Evolutionary conservation across 92 coral and sea anemone species (phyloP), one percentile per base, ranked within the genome.

Genomic region (Paramuricea clavata): DNA sequence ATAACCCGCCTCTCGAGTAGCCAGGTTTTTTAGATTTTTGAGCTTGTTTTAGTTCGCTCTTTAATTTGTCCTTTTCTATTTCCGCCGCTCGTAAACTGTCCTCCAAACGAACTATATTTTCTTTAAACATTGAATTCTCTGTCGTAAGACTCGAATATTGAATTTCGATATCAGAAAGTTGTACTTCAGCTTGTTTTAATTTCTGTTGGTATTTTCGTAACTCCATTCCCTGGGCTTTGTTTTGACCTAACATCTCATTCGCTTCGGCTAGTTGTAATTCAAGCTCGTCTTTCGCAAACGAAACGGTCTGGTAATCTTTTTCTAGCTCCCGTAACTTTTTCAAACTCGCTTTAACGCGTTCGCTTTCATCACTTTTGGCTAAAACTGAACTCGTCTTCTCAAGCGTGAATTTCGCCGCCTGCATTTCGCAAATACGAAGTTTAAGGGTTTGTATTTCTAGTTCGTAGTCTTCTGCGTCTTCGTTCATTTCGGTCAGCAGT

Each of bases 391-490:
- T 74, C 6, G 60, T 42, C 32, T 74, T 74, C 49, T 74, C 81
- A 5, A 74, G 62, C 19, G 81, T 43, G 4, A n/a, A 19, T 2
- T 74, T 74, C 3, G 35, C 1, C 21, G 81, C 81, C 27, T 74
- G 59, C 1, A 41, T 52, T 22, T 47, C 81, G 16, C 81, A 74
- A 49, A 43, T 47, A 57, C 81, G 81, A 49, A 74, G 61, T 74
- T 74, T 74, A 34, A 74, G 50, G 28, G 34, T 47, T 10, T 74
- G 59, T 10, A 74, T 57, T 74, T 74, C 81, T 10, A 74, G 33
- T 32, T 74, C 81, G 31, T 22, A 74, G 50, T 74, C 60, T 13
- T 74, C 81, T 2, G 50, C 35, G 15, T 74, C 81, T 25, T 74
- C 62, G 62, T 43, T 49, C 34, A 52, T 43, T 30, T 74, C 43